These are phyloP conservation scores for Apamea anceps DNA, from an alignment of 2,888 invertebrate species.

Conservation along the genomic window DNA sequence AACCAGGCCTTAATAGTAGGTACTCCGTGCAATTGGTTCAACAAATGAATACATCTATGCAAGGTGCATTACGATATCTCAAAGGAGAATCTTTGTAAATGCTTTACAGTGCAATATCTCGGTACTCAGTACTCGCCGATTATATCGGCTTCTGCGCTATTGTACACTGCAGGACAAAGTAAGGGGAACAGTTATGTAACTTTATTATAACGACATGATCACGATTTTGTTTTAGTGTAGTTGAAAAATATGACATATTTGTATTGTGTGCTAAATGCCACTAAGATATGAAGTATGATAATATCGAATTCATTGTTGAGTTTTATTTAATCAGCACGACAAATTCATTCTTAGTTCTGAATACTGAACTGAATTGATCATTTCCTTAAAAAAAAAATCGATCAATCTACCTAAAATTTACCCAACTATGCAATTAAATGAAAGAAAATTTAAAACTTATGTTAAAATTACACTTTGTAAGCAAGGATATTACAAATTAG, in stretches of 20 bases:
- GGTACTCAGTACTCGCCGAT: conserved; percentile 62
- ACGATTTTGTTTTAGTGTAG: conserved; percentile 23
- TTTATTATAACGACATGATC: conserved; percentile 19
- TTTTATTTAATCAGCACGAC: background rate
- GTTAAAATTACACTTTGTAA: no score
- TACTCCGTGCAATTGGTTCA: conserved; percentile 21
- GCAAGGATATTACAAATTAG: no score
- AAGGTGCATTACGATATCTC: conserved; percentile 71
- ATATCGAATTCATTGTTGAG: background rate
- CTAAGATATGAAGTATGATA: background rate
- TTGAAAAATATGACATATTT: background rate
- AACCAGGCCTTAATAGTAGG: background rate
- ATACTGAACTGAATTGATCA: background rate
- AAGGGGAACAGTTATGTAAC: background rate
- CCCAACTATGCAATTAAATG: no score
- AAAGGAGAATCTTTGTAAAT: conserved; percentile 80
- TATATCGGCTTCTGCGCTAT: conserved; percentile 63
- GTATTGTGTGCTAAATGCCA: background rate
- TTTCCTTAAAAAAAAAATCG: no score
- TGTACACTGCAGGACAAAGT: conserved; percentile 52
- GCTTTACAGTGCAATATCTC: conserved; percentile 71
- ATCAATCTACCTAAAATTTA: background rate
- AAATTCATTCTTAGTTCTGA: background rate
- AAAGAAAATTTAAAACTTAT: no score
- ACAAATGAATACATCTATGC: conserved; percentile 69